Evolutionary conservation across 2,797 vertebrate genomes (phyloP), one percentile per base, ranked within the genome.

Genomic region (Adrianichthys oophorus): DNA sequence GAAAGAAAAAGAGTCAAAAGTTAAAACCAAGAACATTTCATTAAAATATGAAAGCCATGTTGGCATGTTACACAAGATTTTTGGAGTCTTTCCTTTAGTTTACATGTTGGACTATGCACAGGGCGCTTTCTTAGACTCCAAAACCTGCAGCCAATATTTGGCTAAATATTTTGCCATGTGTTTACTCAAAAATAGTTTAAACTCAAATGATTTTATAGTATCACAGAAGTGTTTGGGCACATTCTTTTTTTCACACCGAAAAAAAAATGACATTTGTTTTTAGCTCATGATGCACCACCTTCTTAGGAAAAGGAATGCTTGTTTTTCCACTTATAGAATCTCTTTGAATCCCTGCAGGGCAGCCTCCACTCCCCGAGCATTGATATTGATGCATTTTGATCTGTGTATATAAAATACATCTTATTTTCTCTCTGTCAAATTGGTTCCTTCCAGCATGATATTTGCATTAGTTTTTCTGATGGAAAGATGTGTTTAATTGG

Each of bases 331-430:
- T 82, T 75, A 85, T 87, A 80, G 63, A 72, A 77, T 85, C 75
- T 82, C 74, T 84, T 75, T 77, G 72, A 82, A 80, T 75, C 70
- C 82, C 87, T 18, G 42, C 65, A 57, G 84, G 78, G 77, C 70
- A 69, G 65, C 57, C 43, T 82, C 63, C 58, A 47, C 68, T 83
- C 58, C 74, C 58, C 63, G 43, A 54, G 75, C 63, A 65, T 77
- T 83, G 77, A 85, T 81, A 78, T 57, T 85, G 77, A 89, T 85
- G 82, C 79, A 79, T 68, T 75, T 70, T 83, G 84, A 89, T 85
- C 84, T 80, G 77, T 81, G 80, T 62, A 69, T 83, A 78, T 82
- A 68, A 59, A 50, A 84, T 79, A 71, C 75, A 61, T 79, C 58
- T 21, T 21, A 56, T 62, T 59, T 54, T 67, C 47, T 74, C 15